Base-by-base conservation (phyloP, 1,140 invertebrate species). In the Nylanderia fulva region DNA sequence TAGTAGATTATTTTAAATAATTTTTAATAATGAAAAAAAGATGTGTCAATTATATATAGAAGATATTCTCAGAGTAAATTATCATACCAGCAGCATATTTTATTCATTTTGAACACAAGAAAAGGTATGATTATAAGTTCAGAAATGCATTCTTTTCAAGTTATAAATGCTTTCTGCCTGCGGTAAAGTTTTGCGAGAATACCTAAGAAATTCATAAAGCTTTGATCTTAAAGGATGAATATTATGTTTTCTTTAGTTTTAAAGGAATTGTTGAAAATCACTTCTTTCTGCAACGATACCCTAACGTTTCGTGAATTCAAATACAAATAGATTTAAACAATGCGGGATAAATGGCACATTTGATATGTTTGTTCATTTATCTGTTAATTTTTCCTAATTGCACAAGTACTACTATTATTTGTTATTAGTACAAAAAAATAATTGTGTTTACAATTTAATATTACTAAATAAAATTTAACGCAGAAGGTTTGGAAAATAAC, bases 161-260 rank as follows among this genome's bases (percentile, higher is more conserved):
- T 60, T 74, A 39, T 8, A 74, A 74, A 74, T 74, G 4, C 36
- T 42, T 39, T 60, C 15, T 42, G 15, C 18, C 24, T 21, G 56
- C 45, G 18, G 36, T 24, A 11, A 60, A 75, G 24, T 45, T 42
- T 76, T 76, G 29, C 27, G 21, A 76, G 74, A 63, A 58, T 74
- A 36, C 18, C 1, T 61, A 21, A 61, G 24, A 61, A 76, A 29
- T 61, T 76, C 33, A 27, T 56, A 15, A n/a, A 58, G 4, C 21
- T 45, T 39, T 76, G 21, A 63, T 61, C 39, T 42, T 61, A 63
- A 63, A 48, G 4, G 36, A 61, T 42, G 39, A 76, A 63, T 63
- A 45, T 76, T 29, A 18, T 6, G 60, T n/a, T 61, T 76, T 7
- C 39, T 63, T 76, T 76, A 21, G 24, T 33, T 42, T 75, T 39